Base-by-base conservation (phyloP, 64 coral and sea anemone species). In the Catalaphyllia jardinei region DNA sequence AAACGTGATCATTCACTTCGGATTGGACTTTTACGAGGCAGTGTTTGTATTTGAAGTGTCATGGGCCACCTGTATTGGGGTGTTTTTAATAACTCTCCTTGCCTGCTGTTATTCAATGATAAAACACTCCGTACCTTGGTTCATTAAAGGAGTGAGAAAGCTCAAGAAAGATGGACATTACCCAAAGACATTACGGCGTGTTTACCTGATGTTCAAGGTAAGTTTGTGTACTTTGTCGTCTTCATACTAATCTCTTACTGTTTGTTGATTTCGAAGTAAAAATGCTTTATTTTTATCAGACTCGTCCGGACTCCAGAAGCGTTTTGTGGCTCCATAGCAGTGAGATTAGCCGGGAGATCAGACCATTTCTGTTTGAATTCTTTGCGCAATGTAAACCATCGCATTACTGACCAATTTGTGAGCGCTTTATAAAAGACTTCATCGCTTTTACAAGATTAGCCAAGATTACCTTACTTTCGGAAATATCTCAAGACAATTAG, bases 91-190 rank as follows among this genome's bases (percentile, higher is more conserved):
- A 33, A 93, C 95, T 0, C 87, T 97, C 13, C 88, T 97, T 20
- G 95, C 88, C 2, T 93, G 95, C n/a, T 97, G 95, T 71, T 57
- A 73, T 25, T 97, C 91, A 19, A 93, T 97, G 95, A 90, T 97
- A 57, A 93, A 84, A 52, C 89, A 93, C 31, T 97, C 95, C 4
- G 87, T 97, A 12, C 95, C 95, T 0, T 97, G 95, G 95, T 97
- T 97, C 52, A 87, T 97, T 22, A 93, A 88, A 51, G 95, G 95
- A 30, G 95, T 97, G 0, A 97, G 89, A 52, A 97, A 93, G 14
- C 46, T 97, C 38, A 94, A 97, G 92, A 97, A 91, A 63, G 95
- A 97, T 62, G 95, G 95, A 18, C 81, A 97, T 64, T 97, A 97
- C 29, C 95, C 95, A 0, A 93, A 90, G 62, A 97, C 95, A 3